These are phyloP conservation scores for Condylura cristata DNA, from an alignment of 2,113 vertebrate species.

Conservation along the genomic window DNA sequence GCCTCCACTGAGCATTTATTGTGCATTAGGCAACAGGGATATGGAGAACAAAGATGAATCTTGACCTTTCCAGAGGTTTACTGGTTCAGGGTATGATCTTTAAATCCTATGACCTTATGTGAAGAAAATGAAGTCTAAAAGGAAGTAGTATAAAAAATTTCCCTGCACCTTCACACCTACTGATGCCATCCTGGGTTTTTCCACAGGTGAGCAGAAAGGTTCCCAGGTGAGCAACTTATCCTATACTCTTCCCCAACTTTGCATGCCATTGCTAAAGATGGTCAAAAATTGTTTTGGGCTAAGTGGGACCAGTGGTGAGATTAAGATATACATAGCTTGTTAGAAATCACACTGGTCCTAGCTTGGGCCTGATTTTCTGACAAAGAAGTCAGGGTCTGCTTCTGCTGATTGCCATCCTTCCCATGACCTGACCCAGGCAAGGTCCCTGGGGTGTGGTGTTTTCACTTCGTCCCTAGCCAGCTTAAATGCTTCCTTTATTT, in stretches of 20 bases:
- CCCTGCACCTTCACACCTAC: too few relatives aligned
- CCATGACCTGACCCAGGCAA: not conserved
- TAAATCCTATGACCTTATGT: not conserved
- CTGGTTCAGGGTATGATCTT: not conserved
- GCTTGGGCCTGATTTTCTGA: not conserved
- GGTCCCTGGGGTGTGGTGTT: not conserved
- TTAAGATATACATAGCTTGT: not conserved
- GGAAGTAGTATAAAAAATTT: not conserved
- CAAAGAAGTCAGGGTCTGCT: not conserved
- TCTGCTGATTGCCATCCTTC: not conserved
- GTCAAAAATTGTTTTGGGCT: not conserved
- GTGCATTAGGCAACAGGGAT: not conserved
- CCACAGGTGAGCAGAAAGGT: not conserved
- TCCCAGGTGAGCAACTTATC: not conserved
- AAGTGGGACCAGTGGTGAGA: not conserved
- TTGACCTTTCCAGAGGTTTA: not conserved
- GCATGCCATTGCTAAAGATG: not conserved
- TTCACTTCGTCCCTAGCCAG: not conserved
- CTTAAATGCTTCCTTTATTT: not conserved
- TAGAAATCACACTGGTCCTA: not conserved
- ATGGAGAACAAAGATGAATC: not conserved
- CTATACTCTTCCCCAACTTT: not conserved
- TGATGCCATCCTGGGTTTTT: not conserved
- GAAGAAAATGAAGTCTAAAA: not conserved
- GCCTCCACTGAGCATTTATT: not conserved